Evolutionary conservation across 2,797 vertebrate genomes (phyloP).

Genomic region (Neosalanx taihuensis): DNA sequence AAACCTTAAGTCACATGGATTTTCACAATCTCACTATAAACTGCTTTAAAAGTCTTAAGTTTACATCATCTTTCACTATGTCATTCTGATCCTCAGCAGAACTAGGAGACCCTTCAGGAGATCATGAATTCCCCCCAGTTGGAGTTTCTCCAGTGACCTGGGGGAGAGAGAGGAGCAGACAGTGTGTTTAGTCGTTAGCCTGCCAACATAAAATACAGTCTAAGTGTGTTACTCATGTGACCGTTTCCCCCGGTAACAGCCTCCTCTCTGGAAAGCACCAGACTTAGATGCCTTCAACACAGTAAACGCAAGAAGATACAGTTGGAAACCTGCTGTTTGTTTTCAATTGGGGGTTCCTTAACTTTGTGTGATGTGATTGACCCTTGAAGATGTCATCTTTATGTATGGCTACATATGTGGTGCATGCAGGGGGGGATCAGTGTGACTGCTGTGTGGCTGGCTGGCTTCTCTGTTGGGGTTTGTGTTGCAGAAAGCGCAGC

Average conservation of each 20-base stretch:
- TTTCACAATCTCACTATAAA: too few relatives aligned
- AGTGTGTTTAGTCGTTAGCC: background rate
- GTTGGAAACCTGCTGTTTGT: background rate
- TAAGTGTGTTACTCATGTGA: slow-evolving; percentile 1
- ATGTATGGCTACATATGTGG: background rate
- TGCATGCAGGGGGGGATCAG: background rate
- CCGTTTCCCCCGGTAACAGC: slow-evolving; percentile 3
- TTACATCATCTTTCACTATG: too few relatives aligned
- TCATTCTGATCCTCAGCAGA: too few relatives aligned
- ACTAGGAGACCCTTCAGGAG: too few relatives aligned
- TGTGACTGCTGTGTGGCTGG: background rate
- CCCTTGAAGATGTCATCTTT: too few relatives aligned
- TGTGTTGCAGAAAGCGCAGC: slow-evolving; percentile 1
- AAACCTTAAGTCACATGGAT: too few relatives aligned
- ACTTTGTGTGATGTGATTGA: too few relatives aligned
- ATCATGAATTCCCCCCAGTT: too few relatives aligned
- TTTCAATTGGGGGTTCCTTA: too few relatives aligned
- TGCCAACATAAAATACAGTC: background rate
- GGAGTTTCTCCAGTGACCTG: background rate
- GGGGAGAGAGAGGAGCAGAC: background rate
- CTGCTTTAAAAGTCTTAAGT: too few relatives aligned
- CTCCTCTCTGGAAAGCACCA: background rate
- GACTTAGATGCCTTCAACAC: background rate
- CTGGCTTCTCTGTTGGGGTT: background rate
- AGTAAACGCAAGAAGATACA: background rate